Evolutionary conservation across 2,797 vertebrate genomes (phyloP).

Genomic region (Rallus crepitans): DNA sequence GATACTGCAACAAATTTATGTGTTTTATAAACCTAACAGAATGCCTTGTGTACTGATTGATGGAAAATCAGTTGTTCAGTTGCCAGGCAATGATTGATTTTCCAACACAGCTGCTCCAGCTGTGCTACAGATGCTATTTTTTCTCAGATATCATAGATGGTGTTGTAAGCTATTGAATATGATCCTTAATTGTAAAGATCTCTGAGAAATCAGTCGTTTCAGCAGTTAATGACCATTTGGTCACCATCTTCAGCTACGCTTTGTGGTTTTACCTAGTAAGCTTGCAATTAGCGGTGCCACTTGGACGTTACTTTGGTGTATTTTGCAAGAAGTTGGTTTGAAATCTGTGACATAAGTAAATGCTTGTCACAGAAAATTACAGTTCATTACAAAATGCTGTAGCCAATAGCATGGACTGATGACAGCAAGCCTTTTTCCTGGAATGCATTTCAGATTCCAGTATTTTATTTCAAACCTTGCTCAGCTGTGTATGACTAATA

Average conservation of each 20-base stretch:
- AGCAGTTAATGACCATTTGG: slow-evolving; percentile 57
- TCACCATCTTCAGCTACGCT: slow-evolving; percentile 37
- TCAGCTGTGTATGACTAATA: slow-evolving; percentile 54
- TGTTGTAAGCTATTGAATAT: slow-evolving; percentile 61
- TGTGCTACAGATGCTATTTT: slow-evolving; percentile 81
- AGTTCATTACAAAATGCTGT: slow-evolving; percentile 34
- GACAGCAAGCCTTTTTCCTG: slow-evolving; percentile 55
- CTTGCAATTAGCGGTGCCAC: slow-evolving; percentile 13
- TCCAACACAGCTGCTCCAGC: slow-evolving; percentile 84
- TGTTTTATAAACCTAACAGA: slow-evolving; percentile 74
- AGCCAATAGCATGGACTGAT: slow-evolving; percentile 48
- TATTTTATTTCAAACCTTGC: slow-evolving; percentile 56
- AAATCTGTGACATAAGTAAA: slow-evolving; percentile 34
- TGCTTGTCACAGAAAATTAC: slow-evolving; percentile 51
- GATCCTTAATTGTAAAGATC: slow-evolving; percentile 71
- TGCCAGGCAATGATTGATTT: slow-evolving; percentile 85
- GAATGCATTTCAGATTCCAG: slow-evolving; percentile 47
- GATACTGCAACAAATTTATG: slow-evolving; percentile 67
- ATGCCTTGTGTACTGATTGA: slow-evolving; percentile 80
- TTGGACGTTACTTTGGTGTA: neutral
- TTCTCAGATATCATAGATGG: slow-evolving; percentile 70
- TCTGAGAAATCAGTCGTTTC: slow-evolving; percentile 65
- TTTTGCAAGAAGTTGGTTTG: slow-evolving; percentile 37
- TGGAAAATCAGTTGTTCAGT: slow-evolving; percentile 81
- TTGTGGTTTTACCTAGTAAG: slow-evolving; percentile 42